phyloP scores from a whole-genome alignment of 2,797 vertebrate species.

The Momotus momota region DNA sequence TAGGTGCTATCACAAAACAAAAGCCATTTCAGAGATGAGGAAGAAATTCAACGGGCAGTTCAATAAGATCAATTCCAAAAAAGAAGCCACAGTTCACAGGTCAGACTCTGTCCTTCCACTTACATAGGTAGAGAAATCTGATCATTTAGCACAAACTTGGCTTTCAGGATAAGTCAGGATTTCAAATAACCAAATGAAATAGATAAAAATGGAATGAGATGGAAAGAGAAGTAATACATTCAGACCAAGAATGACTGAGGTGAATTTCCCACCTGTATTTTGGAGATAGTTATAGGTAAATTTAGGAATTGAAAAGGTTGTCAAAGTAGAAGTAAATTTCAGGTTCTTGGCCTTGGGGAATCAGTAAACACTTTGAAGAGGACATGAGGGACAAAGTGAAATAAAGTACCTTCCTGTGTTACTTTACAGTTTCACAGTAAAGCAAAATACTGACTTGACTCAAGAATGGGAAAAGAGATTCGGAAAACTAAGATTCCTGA shows the following conservation, averaged over 20 bases:
- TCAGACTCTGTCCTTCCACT: not conserved
- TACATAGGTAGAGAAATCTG: not conserved
- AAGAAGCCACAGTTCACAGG: not conserved
- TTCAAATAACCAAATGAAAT: not conserved
- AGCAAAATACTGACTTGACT: not conserved
- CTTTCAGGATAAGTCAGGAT: not conserved
- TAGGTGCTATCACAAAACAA: conserved; percentile 24
- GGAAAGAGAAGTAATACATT: not conserved
- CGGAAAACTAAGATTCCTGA: not conserved
- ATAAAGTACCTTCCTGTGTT: not conserved
- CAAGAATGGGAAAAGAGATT: not conserved
- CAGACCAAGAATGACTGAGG: not conserved
- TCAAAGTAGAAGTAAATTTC: not conserved
- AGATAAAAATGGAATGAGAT: not conserved
- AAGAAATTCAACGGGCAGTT: not conserved
- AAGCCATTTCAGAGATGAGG: not conserved
- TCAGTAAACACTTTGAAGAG: not conserved
- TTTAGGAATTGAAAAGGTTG: not conserved
- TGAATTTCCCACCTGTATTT: not conserved
- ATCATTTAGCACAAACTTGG: not conserved
- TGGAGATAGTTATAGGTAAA: not conserved
- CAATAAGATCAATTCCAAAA: not conserved
- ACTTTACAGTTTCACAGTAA: not conserved
- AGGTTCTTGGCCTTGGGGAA: not conserved
- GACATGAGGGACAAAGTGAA: not conserved